Evolutionary conservation across 2,113 vertebrate genomes (phyloP), one percentile per base, ranked within the genome.

Genomic region (Gulo gulo): DNA sequence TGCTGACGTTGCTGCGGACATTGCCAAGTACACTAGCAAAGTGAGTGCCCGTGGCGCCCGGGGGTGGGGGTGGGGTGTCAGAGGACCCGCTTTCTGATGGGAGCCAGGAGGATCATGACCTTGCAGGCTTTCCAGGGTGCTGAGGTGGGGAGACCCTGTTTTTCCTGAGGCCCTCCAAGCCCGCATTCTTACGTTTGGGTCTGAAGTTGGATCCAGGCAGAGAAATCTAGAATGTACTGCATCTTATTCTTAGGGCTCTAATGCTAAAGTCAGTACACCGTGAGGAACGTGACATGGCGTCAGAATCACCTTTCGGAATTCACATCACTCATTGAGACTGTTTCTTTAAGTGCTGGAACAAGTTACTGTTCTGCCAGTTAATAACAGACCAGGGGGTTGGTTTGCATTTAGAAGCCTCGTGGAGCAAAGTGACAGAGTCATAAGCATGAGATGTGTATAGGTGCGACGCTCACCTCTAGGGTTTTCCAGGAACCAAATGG

Each of bases 11-110:
- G 99, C 99, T 90, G 99, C 99, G 71, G 99, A 99, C 95, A 99
- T 99, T 42, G 99, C 99, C 98, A 99, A 99, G 98, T 99, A 99
- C 61, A 99, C 99, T 74, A 99, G 99, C 98, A 99, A 99, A 99
- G 99, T 99, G 98, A 98, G 99, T 98, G 85, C 7, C 7, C 1
- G 4, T 4, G 45, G 18, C 7, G 5, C 6, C 11, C 24, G 5
- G n/a, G 24, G 6, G 3, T 3, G 16, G 45, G n/a, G 16, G 50
- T 52, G 52, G 52, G 71, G 14, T 29, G 42, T 4, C 29, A 0
- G 59, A 14, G 47, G 29, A 20, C 4, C 5, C 0, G 82, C 87
- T 23, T 87, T 52, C 76, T 4, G 14, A 2, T 0, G 65, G 52
- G 71, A 45, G 0, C 23, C 20, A 1, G 2, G 9, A 0, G 14